These are phyloP conservation scores for Bothrops jararaca DNA, from an alignment of 2,113 vertebrate genomes.

Conservation along the genomic window DNA sequence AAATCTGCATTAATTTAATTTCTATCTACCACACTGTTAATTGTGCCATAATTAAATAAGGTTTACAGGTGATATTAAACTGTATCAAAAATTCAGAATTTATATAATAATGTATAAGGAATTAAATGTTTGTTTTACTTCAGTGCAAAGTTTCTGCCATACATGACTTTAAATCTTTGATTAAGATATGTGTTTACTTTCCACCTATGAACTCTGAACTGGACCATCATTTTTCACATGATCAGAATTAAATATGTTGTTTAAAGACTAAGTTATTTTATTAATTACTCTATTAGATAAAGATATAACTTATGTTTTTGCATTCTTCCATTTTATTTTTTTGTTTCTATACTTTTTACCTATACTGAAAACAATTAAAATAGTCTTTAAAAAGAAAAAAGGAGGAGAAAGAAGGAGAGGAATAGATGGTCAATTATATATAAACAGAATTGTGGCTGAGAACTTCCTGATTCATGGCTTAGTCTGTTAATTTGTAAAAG, in stretches of 20 bases:
- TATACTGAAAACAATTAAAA: background rate
- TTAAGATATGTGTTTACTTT: background rate
- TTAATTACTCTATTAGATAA: background rate
- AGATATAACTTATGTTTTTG: background rate
- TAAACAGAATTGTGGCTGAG: background rate
- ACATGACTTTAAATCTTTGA: background rate
- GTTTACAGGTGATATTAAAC: background rate
- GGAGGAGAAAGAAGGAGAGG: background rate
- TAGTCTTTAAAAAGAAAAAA: background rate
- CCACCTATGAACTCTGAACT: background rate
- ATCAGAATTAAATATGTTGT: background rate
- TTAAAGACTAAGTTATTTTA: background rate
- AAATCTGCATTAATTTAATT: background rate
- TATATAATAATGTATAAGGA: background rate
- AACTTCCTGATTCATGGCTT: background rate
- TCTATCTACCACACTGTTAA: background rate
- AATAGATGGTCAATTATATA: background rate
- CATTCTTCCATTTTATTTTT: background rate
- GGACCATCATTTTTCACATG: background rate
- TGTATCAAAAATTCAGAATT: background rate
- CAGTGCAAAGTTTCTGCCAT: background rate
- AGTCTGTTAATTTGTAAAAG: background rate
- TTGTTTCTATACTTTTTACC: background rate
- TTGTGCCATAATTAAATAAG: background rate
- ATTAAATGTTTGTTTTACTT: background rate